phyloP scores from a whole-genome alignment of 2,888 invertebrate genomes.

The Ichneumoninae sp. region DNA sequence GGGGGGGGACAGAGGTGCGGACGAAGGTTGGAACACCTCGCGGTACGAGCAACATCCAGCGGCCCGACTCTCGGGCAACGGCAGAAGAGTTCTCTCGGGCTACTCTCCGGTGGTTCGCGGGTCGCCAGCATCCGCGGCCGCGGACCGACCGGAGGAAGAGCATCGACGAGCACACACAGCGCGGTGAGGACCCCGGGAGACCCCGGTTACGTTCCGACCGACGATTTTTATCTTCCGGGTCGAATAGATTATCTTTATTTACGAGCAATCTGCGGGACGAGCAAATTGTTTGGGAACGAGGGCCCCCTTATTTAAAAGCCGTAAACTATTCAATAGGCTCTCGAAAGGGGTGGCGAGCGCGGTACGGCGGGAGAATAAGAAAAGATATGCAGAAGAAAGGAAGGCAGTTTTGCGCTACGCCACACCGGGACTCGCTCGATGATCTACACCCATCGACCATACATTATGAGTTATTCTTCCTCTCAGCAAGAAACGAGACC shows the following conservation, averaged over 20 bases:
- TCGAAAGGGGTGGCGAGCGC: constrained; percentile 59
- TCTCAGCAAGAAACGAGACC: constrained; percentile 6
- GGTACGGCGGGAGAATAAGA: constrained; percentile 42
- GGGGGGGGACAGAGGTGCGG: constrained; percentile 44
- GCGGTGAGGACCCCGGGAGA: constrained; percentile 16
- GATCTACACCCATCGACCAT: constrained; percentile 55
- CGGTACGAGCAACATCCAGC: constrained; percentile 17
- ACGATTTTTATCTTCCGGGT: constrained; percentile 84
- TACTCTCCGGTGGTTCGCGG: constrained; percentile 51
- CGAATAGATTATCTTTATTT: constrained; percentile 84
- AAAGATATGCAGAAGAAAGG: constrained; percentile 51
- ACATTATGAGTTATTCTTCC: constrained; percentile 43
- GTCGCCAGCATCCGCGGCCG: constrained; percentile 57
- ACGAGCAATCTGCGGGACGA: constrained; percentile 83
- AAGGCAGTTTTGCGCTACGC: constrained; percentile 38
- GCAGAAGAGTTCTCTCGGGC: constrained; percentile 38
- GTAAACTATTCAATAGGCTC: constrained; percentile 82
- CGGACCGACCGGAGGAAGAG: constrained; percentile 53
- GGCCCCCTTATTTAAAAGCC: constrained; percentile 83
- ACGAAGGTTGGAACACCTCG: constrained; percentile 64
- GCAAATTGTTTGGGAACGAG: constrained; percentile 83
- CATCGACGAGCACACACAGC: constrained; percentile 40
- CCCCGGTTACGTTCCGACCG: constrained; percentile 66
- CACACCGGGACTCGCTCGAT: constrained; percentile 53
- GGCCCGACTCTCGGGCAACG: constrained; percentile 3